phyloP scores from a whole-genome alignment of 1,140 invertebrate species.

The Lanistes nyassanus region DNA sequence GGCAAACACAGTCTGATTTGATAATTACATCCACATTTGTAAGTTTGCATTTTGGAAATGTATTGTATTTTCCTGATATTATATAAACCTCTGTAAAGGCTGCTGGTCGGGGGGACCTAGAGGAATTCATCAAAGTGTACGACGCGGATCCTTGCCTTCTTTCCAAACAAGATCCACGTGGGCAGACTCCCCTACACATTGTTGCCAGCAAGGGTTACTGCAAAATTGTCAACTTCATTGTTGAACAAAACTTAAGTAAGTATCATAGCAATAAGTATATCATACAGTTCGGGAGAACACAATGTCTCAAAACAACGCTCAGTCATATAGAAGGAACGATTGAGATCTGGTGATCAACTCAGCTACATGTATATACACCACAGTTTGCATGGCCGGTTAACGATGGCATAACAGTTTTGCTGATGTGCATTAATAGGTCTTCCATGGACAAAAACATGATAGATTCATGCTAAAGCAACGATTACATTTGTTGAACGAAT shows the following conservation, averaged over 20 bases:
- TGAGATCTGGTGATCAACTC: background rate
- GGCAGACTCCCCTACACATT: constrained; percentile 80
- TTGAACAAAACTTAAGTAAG: constrained; percentile 78
- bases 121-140: constrained; percentile 80
- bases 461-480: no score
- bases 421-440: no score
- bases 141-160: constrained; percentile 77
- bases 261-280: background rate
- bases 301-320: background rate
- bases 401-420: no score
- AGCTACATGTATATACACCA: background rate
- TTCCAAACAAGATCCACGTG: constrained; percentile 76
- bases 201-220: constrained; percentile 80
- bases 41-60: no score
- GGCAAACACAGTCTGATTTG: no score
- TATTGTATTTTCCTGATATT: no score
- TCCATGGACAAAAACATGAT: no score
- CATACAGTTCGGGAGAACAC: background rate
- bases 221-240: constrained; percentile 80
- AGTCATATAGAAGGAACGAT: background rate
- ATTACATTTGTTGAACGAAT: no score
- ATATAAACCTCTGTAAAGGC: no score
- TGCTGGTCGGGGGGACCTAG: constrained; percentile 82
- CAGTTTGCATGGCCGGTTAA: no score
- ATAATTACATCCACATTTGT: no score